Base-by-base conservation (phyloP, 1,140 invertebrate genomes). In the Zaprionus lachaisei region DNA sequence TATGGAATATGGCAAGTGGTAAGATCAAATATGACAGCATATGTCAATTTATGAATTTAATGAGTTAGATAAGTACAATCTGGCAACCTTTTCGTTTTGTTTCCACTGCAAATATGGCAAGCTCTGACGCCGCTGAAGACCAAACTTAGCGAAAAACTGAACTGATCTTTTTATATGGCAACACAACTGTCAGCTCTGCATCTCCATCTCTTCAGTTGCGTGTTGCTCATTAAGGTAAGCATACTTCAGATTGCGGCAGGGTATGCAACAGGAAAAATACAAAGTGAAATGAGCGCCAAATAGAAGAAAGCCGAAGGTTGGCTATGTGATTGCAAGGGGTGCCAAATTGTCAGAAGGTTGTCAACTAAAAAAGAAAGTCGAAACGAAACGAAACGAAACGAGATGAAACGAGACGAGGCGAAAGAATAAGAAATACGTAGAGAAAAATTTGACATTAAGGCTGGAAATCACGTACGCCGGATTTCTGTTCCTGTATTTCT, bases 381-480 rank as follows among this genome's bases (percentile, higher is more conserved):
- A 81, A 80, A 72, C 24, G 38, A 44, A 28, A 72, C 24, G 38
- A 44, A 28, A 49, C 26, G 51, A 41, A 38, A 17, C 28, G 41
- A 47, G 37, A 12, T 15, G n/a, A 44, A 57, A 57, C 17, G 38
- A 37, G 12, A 54, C 5, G 7, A 22, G 15, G 3, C 20, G 5
- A 15, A 31, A 20, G 37, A 66, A 26, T 47, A 11, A 12, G 15
- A 55, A 58, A 49, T 26, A 14, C 28, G 5, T 5, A 5, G 17
- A 55, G 22, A 31, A 55, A 34, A 67, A 62, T 73, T 61, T 74
- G 77, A 83, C 83, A 86, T 86, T 86, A 86, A 87, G 83, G 83
- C 81, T 78, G 83, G 82, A 86, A 86, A 86, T 86, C 83, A 87
- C 83, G 83, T 86, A 86, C 83, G 80, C 83, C 83, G 83, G 83